Evolutionary conservation across 2,888 invertebrate species (phyloP).

Genomic region (Clivina fossor): DNA sequence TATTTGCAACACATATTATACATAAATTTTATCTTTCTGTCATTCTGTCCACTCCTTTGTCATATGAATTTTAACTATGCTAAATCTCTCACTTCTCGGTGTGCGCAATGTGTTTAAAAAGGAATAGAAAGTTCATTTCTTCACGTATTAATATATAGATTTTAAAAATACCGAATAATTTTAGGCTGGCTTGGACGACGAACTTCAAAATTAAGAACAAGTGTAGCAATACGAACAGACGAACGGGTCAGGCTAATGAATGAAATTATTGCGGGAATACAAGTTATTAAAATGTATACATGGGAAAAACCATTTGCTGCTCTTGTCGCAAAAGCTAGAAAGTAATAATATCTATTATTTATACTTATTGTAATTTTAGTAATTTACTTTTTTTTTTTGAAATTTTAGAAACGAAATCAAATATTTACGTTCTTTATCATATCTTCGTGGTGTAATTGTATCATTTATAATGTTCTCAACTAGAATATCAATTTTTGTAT

Average conservation of each 20-base stretch:
- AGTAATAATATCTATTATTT: too few relatives aligned
- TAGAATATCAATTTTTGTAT: slow-evolving; percentile 70
- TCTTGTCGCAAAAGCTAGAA: slow-evolving; percentile 68
- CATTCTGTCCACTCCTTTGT: too few relatives aligned
- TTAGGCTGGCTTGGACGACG: slow-evolving; percentile 64
- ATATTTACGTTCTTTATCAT: slow-evolving; percentile 52
- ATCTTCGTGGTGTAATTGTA: slow-evolving; percentile 59
- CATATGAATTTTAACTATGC: too few relatives aligned
- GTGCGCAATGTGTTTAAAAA: too few relatives aligned
- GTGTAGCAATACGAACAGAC: slow-evolving; percentile 80
- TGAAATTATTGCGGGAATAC: slow-evolving; percentile 84
- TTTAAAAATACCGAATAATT: slow-evolving; percentile 1
- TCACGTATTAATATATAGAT: too few relatives aligned
- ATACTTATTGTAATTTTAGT: too few relatives aligned
- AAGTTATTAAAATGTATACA: slow-evolving; percentile 95
- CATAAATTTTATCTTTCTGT: too few relatives aligned
- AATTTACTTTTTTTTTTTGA: too few relatives aligned
- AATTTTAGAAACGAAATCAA: slow-evolving; percentile 56
- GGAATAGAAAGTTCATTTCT: too few relatives aligned
- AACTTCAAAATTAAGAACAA: slow-evolving; percentile 71
- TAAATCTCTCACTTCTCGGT: too few relatives aligned
- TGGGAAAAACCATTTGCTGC: slow-evolving; percentile 89
- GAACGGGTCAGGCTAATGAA: slow-evolving; percentile 85
- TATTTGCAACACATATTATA: too few relatives aligned
- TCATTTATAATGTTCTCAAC: slow-evolving; percentile 69